A percentile compares a stretch with the other conserved stretches of the same genome.
Conservation (phyloP, 2,113 vertebrate genomes). For the Meriones unguiculatus region DNA sequence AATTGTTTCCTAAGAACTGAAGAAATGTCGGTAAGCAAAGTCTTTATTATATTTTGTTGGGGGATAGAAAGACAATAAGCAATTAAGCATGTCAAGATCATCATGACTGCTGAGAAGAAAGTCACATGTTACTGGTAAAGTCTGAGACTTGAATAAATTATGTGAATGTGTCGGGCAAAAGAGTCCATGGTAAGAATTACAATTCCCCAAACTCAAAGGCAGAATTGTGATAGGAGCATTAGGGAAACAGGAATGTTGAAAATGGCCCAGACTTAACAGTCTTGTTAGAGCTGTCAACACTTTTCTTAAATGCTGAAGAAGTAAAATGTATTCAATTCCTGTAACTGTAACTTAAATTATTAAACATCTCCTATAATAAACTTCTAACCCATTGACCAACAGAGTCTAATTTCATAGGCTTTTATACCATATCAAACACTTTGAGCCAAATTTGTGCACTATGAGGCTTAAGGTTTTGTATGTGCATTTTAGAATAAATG, state of each 20-base stretch:
- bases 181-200: background rate
- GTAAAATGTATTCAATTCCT: background rate
- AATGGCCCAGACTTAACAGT: background rate
- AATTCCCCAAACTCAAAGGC: background rate
- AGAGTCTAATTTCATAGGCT: constrained; percentile 34
- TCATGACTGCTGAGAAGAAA: background rate
- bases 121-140: background rate
- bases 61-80: background rate
- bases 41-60: background rate
- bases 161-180: background rate
- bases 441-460: constrained; percentile 40
- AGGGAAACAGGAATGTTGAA: background rate
- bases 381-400: constrained; percentile 50
- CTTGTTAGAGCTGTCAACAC: background rate
- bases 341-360: constrained; percentile 22
- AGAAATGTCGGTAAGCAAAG: background rate
- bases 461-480: background rate
- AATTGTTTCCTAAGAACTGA: background rate
- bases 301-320: constrained; percentile 4
- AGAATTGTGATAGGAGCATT: background rate
- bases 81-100: background rate
- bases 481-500: background rate
- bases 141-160: background rate
- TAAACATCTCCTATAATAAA: constrained; percentile 15
- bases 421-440: constrained; percentile 23